Conservation (phyloP, 2,888 invertebrate genomes). For the Hypsopygia costalis region DNA sequence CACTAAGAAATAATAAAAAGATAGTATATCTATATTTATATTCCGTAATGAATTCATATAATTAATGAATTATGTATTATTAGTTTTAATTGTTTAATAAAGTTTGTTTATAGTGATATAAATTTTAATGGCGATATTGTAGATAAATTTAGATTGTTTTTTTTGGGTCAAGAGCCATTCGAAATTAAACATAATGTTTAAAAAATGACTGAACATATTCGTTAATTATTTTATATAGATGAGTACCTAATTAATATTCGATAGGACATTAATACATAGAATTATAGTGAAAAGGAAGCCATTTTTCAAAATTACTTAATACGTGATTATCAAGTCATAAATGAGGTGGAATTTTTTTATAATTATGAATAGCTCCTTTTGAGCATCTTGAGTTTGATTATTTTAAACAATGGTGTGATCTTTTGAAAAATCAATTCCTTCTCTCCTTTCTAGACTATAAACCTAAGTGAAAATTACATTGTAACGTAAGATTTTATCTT, state of each 20-base stretch:
- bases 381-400: too few relatives aligned
- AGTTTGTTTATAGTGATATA: too few relatives aligned
- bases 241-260: conserved; percentile 19
- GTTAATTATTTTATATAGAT: conserved; percentile 59
- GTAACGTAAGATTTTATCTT: background rate
- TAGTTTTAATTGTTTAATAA: too few relatives aligned
- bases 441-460: background rate
- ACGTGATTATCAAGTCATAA: too few relatives aligned
- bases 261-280: background rate
- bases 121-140: too few relatives aligned
- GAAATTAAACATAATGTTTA: conserved; percentile 14
- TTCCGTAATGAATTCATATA: too few relatives aligned
- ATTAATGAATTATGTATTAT: too few relatives aligned
- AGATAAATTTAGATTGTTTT: conserved; percentile 14
- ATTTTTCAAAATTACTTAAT: conserved; percentile 14
- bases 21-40: too few relatives aligned
- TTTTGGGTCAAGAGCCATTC: background rate
- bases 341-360: too few relatives aligned
- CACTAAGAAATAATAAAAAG: too few relatives aligned
- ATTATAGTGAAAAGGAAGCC: conserved; percentile 18
- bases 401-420: background rate
- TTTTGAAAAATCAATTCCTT: background rate
- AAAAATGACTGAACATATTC: conserved; percentile 63
- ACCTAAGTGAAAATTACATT: background rate
- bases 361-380: too few relatives aligned